Evolutionary conservation across 2,888 invertebrate genomes (phyloP), one percentile per base, ranked within the genome.

Genomic region (Cheiracanthium punctorium): DNA sequence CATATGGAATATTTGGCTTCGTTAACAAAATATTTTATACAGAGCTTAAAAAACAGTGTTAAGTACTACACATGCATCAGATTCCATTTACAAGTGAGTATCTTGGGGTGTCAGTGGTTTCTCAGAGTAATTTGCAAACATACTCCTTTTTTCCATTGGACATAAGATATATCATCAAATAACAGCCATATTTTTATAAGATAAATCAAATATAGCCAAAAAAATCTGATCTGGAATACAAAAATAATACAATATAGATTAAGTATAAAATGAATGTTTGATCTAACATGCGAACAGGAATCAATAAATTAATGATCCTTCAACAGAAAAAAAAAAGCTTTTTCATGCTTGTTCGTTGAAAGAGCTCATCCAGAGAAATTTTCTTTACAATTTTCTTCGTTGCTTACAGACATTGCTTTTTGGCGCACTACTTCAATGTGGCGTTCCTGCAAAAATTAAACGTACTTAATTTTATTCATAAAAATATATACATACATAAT

Each of bases 361-460:
- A 20, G n/a, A 28, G 37, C 43, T 80, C 73, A 86, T 80, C 85
- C 85, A n/a, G 85, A 86, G 24, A 80, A 80, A 48, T 80, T 86
- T 76, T 86, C 85, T 65, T 80, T 86, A 71, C 74, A 81, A 24
- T 81, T 81, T 72, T 80, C 81, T n/a, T 80, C 81, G 67, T 48
- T 73, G 76, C 32, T 75, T 20, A 80, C 52, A 37, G 86, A 86
- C 52, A 52, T 48, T 7, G 86, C 86, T 76, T 87, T 87, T 65
- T 80, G 87, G 33, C 87, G 88, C 24, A 84, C 88, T 71, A 74
- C 77, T 70, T 79, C 88, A 17, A 80, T 70, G 37, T 88, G 85
- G 48, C 88, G 81, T 41, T 88, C 85, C 84, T 88, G 48, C 5
- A 67, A 58, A 52, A 37, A 28, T 28, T 12, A 67, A 67, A 69